Base-by-base conservation (phyloP, 2,797 vertebrate genomes). In the Orientallactaga sibirica region DNA sequence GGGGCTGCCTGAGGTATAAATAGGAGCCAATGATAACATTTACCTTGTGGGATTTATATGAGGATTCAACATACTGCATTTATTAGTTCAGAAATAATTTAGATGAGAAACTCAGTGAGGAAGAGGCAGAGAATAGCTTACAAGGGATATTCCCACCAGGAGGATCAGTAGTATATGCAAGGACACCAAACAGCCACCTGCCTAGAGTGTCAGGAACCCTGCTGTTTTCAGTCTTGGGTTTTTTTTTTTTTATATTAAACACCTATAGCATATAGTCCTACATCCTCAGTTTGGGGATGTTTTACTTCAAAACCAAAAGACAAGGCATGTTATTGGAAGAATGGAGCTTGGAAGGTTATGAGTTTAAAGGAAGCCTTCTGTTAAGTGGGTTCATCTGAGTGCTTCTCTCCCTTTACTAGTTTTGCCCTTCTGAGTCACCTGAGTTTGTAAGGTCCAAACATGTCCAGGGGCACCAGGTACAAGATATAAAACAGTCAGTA, bases 221-320 rank as follows among this genome's bases (percentile, higher is more conserved):
- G 16, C 81, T 88, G 22, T 10, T 64, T 64, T 83, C 43, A 1
- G 76, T 66, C 18, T 76, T 24, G 64, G 20, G 3, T 73, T 41
- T 84, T 76, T 73, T 7, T 7, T 12, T 52, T 58, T 58, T 12
- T 14, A 25, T 89, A 3, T 89, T 33, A 88, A 86, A 77, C 22
- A 33, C 75, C 12, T 25, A 0, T 25, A 77, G 43, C 58, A 8
- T 77, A 81, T 27, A 88, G 79, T 29, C 29, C 68, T 33, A 62
- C 37, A 58, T n/a, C 66, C 22, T 18, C 55, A 11, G 25, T 24
- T 71, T 76, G 73, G 16, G 12, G 15, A n/a, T 52, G 61, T 90
- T 95, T 81, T 52, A 9, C 87, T 96, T 92, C 71, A 90, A 66
- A 94, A 68, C 41, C 24, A 64, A 41, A 79, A 80, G 37, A 58